Percentiles rank a stretch among this genome's conserved stretches.
Evolutionary conservation across 2,113 vertebrate species (phyloP).

Genomic region (Psittacula cyanocephala): DNA sequence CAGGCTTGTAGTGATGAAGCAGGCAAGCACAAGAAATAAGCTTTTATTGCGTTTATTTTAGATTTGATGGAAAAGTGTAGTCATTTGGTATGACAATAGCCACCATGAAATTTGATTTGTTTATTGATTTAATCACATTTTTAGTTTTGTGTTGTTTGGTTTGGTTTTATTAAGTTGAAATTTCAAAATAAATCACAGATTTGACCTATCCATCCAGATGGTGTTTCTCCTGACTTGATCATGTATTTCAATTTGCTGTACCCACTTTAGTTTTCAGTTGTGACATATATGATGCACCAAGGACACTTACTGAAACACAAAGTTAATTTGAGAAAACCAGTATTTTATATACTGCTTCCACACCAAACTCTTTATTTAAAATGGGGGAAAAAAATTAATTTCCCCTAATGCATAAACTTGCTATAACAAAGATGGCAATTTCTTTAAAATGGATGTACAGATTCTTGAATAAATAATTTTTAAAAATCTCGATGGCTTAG

Average conservation of each 20-base stretch:
- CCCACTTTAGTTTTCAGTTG: slow-evolving; percentile 12
- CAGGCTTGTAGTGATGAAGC: background rate
- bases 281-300: slow-evolving; percentile 1
- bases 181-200: slow-evolving; percentile 24
- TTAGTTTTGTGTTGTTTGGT: background rate
- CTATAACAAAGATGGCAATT: background rate
- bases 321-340: slow-evolving; percentile 33
- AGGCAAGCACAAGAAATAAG: slow-evolving; percentile 4
- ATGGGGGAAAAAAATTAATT: background rate
- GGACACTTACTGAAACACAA: slow-evolving; percentile 28
- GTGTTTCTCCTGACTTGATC: slow-evolving; percentile 25
- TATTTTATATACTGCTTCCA: background rate
- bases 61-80: background rate
- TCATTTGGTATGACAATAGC: background rate
- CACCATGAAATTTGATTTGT: slow-evolving; percentile 15
- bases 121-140: background rate
- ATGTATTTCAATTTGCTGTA: slow-evolving; percentile 51
- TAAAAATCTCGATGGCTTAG: background rate
- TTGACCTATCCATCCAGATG: slow-evolving; percentile 25
- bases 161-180: background rate
- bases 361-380: background rate
- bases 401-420: background rate
- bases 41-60: slow-evolving; percentile 35
- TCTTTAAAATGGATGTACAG: background rate
- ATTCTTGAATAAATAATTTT: background rate